Conservation (phyloP, 2,888 invertebrate genomes). For the Leptura quadrifasciata region DNA sequence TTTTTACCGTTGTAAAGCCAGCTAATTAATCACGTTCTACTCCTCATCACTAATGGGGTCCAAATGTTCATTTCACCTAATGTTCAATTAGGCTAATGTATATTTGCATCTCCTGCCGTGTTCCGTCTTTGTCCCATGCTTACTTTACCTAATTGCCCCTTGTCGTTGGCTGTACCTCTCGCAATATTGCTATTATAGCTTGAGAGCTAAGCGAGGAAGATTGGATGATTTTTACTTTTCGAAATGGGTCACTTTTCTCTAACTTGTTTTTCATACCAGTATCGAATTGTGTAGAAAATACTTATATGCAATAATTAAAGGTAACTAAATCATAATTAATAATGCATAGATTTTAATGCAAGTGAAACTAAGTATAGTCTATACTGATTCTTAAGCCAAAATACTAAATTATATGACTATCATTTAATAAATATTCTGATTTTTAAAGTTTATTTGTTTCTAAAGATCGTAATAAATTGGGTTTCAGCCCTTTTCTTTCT, state of each 20-base stretch:
- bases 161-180: conserved; percentile 59
- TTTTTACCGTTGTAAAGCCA: conserved; percentile 66
- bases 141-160: conserved; percentile 73
- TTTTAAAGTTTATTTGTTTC: no score
- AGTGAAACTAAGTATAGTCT: no score
- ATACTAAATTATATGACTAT: no score
- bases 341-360: no score
- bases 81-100: conserved; percentile 76
- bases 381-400: no score
- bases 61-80: conserved; percentile 75
- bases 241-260: neutral
- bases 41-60: conserved; percentile 73
- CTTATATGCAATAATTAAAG: no score
- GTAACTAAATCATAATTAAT: no score
- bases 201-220: conserved; percentile 4
- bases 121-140: conserved; percentile 68
- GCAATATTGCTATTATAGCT: conserved; percentile 45
- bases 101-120: conserved; percentile 72
- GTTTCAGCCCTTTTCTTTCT: no score
- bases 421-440: no score
- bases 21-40: conserved; percentile 73
- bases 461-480: no score
- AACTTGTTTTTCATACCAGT: neutral
- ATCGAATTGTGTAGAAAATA: no score
- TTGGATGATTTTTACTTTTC: neutral